These are phyloP conservation scores for Tribolium madens DNA, from an alignment of 1,140 invertebrate genomes.

Conservation along the genomic window DNA sequence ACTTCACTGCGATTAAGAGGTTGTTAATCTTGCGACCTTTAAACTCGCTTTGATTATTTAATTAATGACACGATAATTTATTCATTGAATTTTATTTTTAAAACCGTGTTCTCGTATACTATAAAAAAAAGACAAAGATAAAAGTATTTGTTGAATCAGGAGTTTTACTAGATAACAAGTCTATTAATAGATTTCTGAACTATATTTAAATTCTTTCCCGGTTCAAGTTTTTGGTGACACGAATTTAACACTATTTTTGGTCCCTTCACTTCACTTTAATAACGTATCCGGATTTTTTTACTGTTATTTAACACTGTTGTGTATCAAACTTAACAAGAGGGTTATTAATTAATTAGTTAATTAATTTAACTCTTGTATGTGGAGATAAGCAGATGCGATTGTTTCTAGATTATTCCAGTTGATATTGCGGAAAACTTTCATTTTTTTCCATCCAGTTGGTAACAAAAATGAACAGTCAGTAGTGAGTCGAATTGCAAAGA, in stretches of 20 bases:
- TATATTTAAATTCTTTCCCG: slow-evolving; percentile 9
- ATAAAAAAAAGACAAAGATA: slow-evolving; percentile 5
- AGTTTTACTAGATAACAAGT: background rate
- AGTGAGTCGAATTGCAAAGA: background rate
- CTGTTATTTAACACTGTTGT: background rate
- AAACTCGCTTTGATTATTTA: slow-evolving; percentile 26
- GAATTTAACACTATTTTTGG: background rate
- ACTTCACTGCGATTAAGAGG: slow-evolving; percentile 1
- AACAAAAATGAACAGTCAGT: too few species aligned
- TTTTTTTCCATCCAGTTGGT: too few species aligned
- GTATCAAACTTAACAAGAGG: background rate
- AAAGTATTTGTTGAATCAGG: slow-evolving; percentile 1
- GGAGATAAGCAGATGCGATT: background rate
- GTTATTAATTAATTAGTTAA: background rate
- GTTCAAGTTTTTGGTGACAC: background rate
- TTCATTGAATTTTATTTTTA: slow-evolving; percentile 26
- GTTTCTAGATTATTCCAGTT: background rate
- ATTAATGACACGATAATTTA: slow-evolving; percentile 5
- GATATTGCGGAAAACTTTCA: background rate
- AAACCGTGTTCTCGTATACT: slow-evolving; percentile 9
- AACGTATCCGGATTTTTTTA: background rate
- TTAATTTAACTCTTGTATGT: background rate
- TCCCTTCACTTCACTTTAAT: background rate
- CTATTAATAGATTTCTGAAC: slow-evolving; percentile 1
- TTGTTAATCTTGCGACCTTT: slow-evolving; percentile 37